These are phyloP conservation scores for Caranx melampygus DNA, from an alignment of 2,113 vertebrate genomes.

Conservation along the genomic window DNA sequence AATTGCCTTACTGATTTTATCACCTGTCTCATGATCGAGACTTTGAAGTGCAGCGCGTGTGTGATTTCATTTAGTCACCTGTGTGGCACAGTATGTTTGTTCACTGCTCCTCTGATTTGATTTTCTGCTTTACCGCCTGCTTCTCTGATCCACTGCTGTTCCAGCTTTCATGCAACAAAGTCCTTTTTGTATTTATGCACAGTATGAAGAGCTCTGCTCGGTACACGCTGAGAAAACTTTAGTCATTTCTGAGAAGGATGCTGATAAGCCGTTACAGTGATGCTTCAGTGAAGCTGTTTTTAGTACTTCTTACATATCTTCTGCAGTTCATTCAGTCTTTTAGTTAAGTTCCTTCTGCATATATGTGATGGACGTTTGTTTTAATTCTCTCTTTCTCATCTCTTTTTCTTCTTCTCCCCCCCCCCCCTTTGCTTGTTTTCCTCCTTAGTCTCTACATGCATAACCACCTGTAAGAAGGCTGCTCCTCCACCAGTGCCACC, in stretches of 20 bases:
- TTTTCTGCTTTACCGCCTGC: conserved; percentile 32
- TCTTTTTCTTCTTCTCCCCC: not conserved
- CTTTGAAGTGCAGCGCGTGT: conserved; percentile 30
- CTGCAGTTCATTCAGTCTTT: not conserved
- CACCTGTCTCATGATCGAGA: conserved; percentile 31
- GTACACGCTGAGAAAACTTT: not conserved
- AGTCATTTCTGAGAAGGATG: no score
- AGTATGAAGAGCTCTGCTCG: conserved; percentile 8
- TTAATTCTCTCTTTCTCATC: conserved; percentile 7
- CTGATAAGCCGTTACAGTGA: not conserved
- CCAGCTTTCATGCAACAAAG: conserved; percentile 16
- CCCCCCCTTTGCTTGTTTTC: not conserved
- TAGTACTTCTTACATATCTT: not conserved
- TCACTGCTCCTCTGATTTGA: conserved; percentile 29
- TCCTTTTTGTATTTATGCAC: conserved; percentile 11
- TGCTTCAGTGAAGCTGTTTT: not conserved
- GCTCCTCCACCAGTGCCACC: conserved; percentile 97
- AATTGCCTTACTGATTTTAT: conserved; percentile 26
- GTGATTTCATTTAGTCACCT: conserved; percentile 34
- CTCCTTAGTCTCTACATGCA: conserved; percentile 91
- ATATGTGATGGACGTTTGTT: not conserved
- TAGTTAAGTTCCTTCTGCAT: not conserved
- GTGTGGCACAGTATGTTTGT: conserved; percentile 2
- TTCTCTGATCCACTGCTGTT: not conserved
- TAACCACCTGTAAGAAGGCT: conserved; percentile 97